A percentile compares a stretch with the other conserved stretches of the same genome.
Evolutionary conservation across 2,113 vertebrate species (phyloP).

Genomic region (Malaclemys terrapin): DNA sequence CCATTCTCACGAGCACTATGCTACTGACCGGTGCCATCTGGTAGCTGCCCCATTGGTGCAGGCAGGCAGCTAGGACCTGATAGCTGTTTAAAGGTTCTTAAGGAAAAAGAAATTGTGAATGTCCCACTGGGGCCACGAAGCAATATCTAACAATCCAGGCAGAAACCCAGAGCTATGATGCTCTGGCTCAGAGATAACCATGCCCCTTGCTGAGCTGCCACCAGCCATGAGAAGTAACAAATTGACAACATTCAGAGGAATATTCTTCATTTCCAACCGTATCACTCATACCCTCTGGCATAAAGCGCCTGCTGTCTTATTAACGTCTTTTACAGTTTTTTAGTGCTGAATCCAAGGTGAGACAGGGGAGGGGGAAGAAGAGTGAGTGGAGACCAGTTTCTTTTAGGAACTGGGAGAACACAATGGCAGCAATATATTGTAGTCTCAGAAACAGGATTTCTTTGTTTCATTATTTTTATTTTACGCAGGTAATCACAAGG

Average conservation of each 20-base stretch:
- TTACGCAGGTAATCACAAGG: not conserved
- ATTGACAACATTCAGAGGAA: slow-evolving; percentile 71
- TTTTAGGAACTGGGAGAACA: slow-evolving; percentile 29
- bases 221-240: slow-evolving; percentile 69
- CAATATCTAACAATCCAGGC: slow-evolving; percentile 65
- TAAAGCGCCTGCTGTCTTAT: slow-evolving; percentile 68
- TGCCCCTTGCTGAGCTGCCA: slow-evolving; percentile 54
- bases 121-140: slow-evolving; percentile 45
- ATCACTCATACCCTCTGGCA: slow-evolving; percentile 62
- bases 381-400: not conserved
- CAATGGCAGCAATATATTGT: slow-evolving; percentile 36
- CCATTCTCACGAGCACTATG: not conserved
- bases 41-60: not conserved
- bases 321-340: slow-evolving; percentile 59
- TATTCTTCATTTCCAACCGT: slow-evolving; percentile 72
- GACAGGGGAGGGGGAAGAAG: slow-evolving; percentile 35
- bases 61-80: slow-evolving; percentile 18
- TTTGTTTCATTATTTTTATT: not conserved
- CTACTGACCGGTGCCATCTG: not conserved
- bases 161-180: slow-evolving; percentile 38
- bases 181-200: slow-evolving; percentile 8
- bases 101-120: slow-evolving; percentile 53
- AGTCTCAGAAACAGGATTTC: slow-evolving; percentile 5
- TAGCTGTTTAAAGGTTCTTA: slow-evolving; percentile 48
- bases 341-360: slow-evolving; percentile 57